Base-by-base conservation (phyloP, 37 sponge, comb jelly and placozoan genomes). In the Mnemiopsis leidyi region DNA sequence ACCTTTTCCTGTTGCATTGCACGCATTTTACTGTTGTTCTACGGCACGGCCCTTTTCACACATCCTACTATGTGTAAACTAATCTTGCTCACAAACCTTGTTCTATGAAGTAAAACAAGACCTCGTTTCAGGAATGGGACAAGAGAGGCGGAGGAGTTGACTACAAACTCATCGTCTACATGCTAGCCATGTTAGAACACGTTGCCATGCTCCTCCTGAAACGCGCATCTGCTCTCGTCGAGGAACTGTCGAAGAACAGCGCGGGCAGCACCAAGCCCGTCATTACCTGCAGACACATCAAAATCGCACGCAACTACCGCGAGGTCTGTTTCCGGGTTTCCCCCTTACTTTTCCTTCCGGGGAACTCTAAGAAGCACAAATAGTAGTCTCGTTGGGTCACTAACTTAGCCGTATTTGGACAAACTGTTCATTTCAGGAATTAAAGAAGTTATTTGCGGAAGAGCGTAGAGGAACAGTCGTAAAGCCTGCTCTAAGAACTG, bases 181-280 rank as follows among this genome's bases (percentile, higher is more conserved):
- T 79, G 36, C 21, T 79, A 29, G 82, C 82, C 38, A 79, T 79
- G 37, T 33, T 79, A 29, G 82, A 79, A 79, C 82, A 79, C 82
- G 34, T 79, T 7, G 37, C 82, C 9, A 34, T 3, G 7, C 35
- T 79, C 21, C 7, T 79, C 3, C 82, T 79, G 36, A 79, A 79
- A 23, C 35, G 36, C 35, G 82, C 82, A 16, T 32, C 82, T 29
- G 37, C 35, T 16, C 82, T 79, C 9, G 82, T 79, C 23, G 82
- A 20, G 82, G 82, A 79, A 79, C 82, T 79, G 36, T 36, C 21
- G 36, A 79, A 79, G 82, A 79, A 79, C 21, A 79, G 37, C 21
- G 75, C 21, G 5, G 75, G 30, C 3, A 35, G 3, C 82, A 25
- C 29, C 21, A 69, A 69, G 21, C 82, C 82, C 0, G 37, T 79